Percentiles rank a stretch among this genome's conserved stretches.
Conservation (phyloP, 2,113 vertebrate species). For the Thermophis baileyi region DNA sequence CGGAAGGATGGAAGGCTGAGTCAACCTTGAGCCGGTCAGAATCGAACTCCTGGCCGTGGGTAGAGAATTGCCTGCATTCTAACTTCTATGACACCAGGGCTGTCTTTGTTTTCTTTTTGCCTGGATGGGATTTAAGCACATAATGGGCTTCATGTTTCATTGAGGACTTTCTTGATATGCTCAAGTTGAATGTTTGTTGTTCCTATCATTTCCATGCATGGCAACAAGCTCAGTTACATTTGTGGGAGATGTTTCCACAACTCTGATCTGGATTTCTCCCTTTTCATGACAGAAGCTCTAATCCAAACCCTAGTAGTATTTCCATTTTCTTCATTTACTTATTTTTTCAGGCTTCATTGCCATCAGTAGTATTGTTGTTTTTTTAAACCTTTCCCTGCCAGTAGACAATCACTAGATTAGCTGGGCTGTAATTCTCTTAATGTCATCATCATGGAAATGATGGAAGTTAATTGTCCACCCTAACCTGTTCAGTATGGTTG, state of each 20-base stretch:
- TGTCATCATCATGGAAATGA: neutral
- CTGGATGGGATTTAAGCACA: neutral
- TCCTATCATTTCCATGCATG: neutral
- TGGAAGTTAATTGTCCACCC: neutral
- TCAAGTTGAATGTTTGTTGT: neutral
- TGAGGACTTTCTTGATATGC: neutral
- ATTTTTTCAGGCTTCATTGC: no score
- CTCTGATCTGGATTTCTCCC: neutral
- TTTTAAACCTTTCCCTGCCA: neutral
- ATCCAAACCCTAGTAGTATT: neutral
- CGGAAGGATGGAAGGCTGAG: no score
- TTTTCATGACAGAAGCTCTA: neutral
- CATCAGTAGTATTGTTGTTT: accelerated
- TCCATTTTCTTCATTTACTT: no score
- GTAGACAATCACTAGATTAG: neutral
- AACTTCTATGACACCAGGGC: no score
- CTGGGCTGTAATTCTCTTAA: neutral
- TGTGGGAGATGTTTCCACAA: neutral
- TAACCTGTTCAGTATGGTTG: neutral
- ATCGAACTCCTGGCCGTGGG: no score
- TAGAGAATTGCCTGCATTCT: no score
- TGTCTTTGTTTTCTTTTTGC: neutral
- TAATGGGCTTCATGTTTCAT: neutral
- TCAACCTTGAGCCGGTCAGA: no score
- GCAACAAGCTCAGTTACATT: neutral